Conservation (phyloP, 2,888 invertebrate genomes). For the Lucinisca nassula region DNA sequence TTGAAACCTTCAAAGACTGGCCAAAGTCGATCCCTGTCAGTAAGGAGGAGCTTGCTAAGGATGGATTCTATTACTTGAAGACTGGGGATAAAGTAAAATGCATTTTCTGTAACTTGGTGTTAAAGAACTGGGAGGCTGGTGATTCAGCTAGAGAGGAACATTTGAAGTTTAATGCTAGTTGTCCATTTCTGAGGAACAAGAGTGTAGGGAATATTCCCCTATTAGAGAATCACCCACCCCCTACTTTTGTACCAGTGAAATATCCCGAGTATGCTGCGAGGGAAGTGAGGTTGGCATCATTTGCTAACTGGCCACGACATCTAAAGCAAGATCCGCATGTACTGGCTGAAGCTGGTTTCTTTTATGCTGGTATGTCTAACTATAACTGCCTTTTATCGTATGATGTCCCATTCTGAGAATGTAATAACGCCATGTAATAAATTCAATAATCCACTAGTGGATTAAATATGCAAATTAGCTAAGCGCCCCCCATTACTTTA, state of each 20-base stretch:
- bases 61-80: slow-evolving; percentile 68
- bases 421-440: too few species aligned
- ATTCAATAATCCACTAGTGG: too few species aligned
- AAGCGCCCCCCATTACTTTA: too few species aligned
- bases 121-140: slow-evolving; percentile 68
- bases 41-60: slow-evolving; percentile 63
- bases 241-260: slow-evolving; percentile 21
- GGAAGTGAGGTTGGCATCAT: slow-evolving; percentile 54
- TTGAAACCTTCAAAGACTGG: slow-evolving; percentile 64
- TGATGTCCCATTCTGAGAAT: too few species aligned
- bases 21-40: slow-evolving; percentile 53
- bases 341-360: slow-evolving; percentile 70
- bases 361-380: slow-evolving; percentile 61
- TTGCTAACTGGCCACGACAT: slow-evolving; percentile 32
- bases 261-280: slow-evolving; percentile 60
- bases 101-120: slow-evolving; percentile 69
- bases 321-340: slow-evolving; percentile 48
- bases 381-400: too few species aligned
- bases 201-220: slow-evolving; percentile 65
- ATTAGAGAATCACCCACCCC: background rate
- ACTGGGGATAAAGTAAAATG: slow-evolving; percentile 68
- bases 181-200: slow-evolving; percentile 62
- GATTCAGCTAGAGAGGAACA: slow-evolving; percentile 67
- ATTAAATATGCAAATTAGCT: too few species aligned
- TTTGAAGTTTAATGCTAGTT: slow-evolving; percentile 56